Percentiles rank a stretch among this genome's conserved stretches.
These are phyloP conservation scores for Polyodon spathula DNA, from an alignment of 2,113 vertebrate genomes.

Conservation along the genomic window DNA sequence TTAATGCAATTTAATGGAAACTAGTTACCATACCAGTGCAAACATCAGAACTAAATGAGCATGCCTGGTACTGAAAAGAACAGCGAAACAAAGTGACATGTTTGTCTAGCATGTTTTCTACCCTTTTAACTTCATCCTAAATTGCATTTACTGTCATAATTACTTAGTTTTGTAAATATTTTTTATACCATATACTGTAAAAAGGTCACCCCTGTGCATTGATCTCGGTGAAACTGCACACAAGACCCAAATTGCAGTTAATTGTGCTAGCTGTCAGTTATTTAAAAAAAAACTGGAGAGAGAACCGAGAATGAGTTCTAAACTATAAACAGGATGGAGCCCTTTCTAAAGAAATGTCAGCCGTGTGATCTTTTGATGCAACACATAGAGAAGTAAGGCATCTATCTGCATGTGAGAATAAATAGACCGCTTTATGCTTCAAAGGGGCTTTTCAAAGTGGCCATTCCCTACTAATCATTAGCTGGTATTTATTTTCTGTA, in stretches of 20 bases:
- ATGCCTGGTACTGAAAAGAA: no score
- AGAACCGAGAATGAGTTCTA: neutral
- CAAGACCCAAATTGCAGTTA: neutral
- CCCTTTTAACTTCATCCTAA: no score
- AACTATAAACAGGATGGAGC: neutral
- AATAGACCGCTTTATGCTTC: neutral
- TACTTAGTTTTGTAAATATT: no score
- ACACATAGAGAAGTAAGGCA: neutral
- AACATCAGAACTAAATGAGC: no score
- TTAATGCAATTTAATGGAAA: no score
- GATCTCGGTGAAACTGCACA: neutral
- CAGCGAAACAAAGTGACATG: no score
- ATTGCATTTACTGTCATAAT: neutral
- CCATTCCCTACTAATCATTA: neutral
- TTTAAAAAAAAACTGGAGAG: neutral
- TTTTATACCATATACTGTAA: neutral
- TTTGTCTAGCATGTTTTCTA: no score
- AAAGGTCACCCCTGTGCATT: neutral
- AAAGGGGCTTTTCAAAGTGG: neutral
- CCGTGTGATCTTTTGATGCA: neutral
- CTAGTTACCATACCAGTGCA: no score
- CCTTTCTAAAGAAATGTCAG: constrained; percentile 1
- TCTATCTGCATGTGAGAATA: neutral
- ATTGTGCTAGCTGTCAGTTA: neutral
- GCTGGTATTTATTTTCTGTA: neutral